Percentiles rank a stretch among this genome's conserved stretches.
Conservation (phyloP, 2,797 vertebrate species). For the Poecilia gillii region DNA sequence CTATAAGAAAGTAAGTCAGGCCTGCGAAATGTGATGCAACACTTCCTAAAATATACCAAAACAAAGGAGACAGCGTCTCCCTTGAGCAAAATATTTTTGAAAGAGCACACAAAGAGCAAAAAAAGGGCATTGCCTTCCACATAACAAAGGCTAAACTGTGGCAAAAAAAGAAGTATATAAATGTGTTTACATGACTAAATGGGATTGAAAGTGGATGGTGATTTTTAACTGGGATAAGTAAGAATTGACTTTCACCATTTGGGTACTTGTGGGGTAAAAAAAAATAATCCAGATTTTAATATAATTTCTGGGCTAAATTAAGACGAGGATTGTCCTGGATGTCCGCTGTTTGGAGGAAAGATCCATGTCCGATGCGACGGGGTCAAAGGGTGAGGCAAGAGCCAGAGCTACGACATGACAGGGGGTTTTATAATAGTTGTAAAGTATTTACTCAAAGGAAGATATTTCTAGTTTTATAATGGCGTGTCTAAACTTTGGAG, state of each 20-base stretch:
- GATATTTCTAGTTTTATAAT: neutral
- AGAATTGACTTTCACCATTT: neutral
- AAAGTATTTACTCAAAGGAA: neutral
- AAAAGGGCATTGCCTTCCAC: neutral
- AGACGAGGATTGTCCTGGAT: neutral
- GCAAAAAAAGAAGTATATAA: neutral
- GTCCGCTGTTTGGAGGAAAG: neutral
- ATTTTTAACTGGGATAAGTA: neutral
- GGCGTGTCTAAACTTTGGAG: no score
- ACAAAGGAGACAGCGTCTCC: neutral
- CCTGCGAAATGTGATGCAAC: neutral
- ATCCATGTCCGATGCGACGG: neutral
- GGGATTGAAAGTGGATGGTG: neutral
- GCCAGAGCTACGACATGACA: neutral
- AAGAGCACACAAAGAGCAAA: neutral
- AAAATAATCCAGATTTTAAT: neutral
- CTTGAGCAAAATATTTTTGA: neutral
- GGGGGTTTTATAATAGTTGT: neutral
- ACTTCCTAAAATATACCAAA: neutral
- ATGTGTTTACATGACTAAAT: neutral
- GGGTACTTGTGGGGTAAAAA: neutral
- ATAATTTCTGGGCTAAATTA: neutral
- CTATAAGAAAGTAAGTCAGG: neutral
- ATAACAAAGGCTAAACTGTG: neutral
- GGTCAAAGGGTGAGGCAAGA: neutral